Evolutionary conservation across 2,888 invertebrate species (phyloP).

Genomic region (Pocota personata): DNA sequence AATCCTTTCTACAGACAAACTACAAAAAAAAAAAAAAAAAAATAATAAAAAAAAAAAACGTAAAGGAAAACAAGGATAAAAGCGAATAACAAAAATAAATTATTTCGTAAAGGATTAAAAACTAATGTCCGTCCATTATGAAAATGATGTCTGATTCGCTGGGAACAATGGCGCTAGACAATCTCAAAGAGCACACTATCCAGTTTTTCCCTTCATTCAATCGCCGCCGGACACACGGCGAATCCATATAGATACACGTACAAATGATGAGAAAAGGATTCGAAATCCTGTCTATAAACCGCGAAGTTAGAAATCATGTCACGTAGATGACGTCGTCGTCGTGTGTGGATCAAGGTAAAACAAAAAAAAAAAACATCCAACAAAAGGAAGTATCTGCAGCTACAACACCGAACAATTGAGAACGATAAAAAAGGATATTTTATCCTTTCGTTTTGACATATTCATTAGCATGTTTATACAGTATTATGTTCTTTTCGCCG

Average conservation of each 20-base stretch:
- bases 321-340: conserved; percentile 60
- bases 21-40: conserved; percentile 9
- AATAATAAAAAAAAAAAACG: conserved; percentile 9
- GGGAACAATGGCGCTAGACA: conserved; percentile 65
- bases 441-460: conserved; percentile 77
- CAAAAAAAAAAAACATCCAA: conserved; percentile 19
- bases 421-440: conserved; percentile 76
- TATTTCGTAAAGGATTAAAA: conserved; percentile 73
- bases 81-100: conserved; percentile 63
- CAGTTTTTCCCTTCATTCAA: conserved; percentile 46
- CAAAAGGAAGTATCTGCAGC: conserved; percentile 41
- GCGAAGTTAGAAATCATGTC: conserved; percentile 74
- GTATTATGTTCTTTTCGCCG: conserved; percentile 76
- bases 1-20: conserved; percentile 32
- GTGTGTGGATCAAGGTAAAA: conserved; percentile 44
- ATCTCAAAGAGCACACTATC: conserved; percentile 54
- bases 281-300: conserved; percentile 71
- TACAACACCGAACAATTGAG: conserved; percentile 73
- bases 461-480: conserved; percentile 77
- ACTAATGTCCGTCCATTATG: conserved; percentile 73
- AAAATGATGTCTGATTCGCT: conserved; percentile 71
- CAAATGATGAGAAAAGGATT: conserved; percentile 70
- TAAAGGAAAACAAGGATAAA: conserved; percentile 51
- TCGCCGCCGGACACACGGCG: conserved; percentile 65
- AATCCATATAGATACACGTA: conserved; percentile 46